Evolutionary conservation across 2,113 vertebrate species (phyloP), one percentile per base, ranked within the genome.

Genomic region (Marcusenius ussheri): DNA sequence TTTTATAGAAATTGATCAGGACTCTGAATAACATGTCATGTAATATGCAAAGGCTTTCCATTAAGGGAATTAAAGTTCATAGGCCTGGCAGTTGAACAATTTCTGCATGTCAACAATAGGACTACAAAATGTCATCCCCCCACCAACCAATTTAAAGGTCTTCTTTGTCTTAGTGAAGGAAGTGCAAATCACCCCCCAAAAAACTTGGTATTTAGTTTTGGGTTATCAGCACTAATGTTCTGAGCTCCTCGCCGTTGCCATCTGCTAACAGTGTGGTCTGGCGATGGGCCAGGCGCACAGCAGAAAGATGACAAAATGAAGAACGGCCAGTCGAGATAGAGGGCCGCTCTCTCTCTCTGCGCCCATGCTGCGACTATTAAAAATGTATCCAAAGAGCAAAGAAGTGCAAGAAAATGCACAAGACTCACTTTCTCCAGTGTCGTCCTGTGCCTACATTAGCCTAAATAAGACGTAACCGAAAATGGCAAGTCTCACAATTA

Each of bases 131-230:
- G 70, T 5, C 45, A 80, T 11, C 46, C 10, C 31, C 0, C 47
- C 49, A 70, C 62, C 46, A 56, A 83, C 47, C 27, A 51, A 83
- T 83, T 24, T 89, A 35, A 83, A 83, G 45, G 49, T 56, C 70
- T 89, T 51, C n/a, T 89, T 83, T 89, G 46, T 51, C 31, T 50
- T 31, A 56, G 47, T 56, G 47, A 11, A 88, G 90, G 27, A 56
- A 88, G 83, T 90, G 89, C 89, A 87, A 87, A 90, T 88, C 66
- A 50, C 77, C 49, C 45, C 45, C 80, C 50, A 42, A 49, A 58
- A 77, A 80, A 90, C 70, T 42, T 90, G 90, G 85, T 88, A 77
- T 90, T 90, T 90, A 88, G 85, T 88, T 90, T 83, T 90, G 39
- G 39, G 90, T 88, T 83, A 90, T 88, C 56, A 87, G 89, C 83